These are phyloP conservation scores for Siderastrea siderea DNA, from an alignment of 92 coral and sea anemone species.

Conservation along the genomic window DNA sequence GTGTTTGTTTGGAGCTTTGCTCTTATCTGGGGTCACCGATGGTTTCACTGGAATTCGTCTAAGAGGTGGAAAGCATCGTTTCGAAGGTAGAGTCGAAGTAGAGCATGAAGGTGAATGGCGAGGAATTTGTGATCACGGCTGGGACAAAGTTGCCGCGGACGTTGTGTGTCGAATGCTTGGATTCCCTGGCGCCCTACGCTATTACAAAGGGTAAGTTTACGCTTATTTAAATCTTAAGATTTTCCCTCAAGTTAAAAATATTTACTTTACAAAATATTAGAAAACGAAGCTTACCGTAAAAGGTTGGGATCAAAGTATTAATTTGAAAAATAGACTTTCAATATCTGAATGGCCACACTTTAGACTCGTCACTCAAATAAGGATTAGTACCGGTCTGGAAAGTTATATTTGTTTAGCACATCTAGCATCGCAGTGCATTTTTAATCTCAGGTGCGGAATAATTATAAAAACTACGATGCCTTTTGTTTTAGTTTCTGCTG, in stretches of 20 bases:
- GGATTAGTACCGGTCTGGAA: no score
- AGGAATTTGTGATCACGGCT: conserved; percentile 87
- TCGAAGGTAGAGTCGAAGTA: conserved; percentile 90
- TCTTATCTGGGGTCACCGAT: conserved; percentile 5
- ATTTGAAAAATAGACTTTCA: no score
- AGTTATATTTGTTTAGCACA: no score
- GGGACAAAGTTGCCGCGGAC: conserved; percentile 81
- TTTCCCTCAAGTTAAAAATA: not conserved
- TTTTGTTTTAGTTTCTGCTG: no score
- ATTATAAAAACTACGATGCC: no score
- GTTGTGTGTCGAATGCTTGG: conserved; percentile 95
- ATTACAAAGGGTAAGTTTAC: conserved; percentile 72
- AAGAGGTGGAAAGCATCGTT: conserved; percentile 81
- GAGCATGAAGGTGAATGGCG: conserved; percentile 81
- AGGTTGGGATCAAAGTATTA: no score
- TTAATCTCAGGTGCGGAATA: no score
- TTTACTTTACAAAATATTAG: not conserved
- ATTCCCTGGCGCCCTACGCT: conserved; percentile 82
- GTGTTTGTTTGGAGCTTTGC: conserved; percentile 9
- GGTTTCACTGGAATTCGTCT: conserved; percentile 63
- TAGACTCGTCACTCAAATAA: no score
- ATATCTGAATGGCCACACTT: no score
- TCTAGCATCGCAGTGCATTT: no score
- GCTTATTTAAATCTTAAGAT: no score
- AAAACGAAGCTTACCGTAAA: not conserved